A percentile compares a stretch with the other conserved stretches of the same genome.
phyloP scores from a whole-genome alignment of 1,140 invertebrate species.

The Penaeus vannamei region DNA sequence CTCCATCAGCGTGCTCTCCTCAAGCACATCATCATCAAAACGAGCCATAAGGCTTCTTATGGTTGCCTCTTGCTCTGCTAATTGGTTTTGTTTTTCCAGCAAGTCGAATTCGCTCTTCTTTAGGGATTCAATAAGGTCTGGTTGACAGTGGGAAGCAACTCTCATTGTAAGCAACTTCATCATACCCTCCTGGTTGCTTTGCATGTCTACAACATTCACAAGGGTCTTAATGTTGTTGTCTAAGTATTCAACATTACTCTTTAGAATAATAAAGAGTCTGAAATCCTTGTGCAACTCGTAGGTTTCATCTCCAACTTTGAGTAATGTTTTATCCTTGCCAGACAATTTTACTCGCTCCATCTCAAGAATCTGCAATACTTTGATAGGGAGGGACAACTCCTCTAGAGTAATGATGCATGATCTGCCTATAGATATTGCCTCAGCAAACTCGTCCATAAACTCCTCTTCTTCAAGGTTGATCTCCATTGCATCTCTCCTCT shows the following conservation, averaged over 20 bases:
- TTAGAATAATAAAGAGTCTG: conserved; percentile 43
- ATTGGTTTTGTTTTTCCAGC: conserved; percentile 44
- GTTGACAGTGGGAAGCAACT: conserved; percentile 41
- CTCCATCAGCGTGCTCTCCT: conserved; percentile 59
- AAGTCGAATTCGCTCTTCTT: conserved; percentile 57
- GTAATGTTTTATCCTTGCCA: conserved; percentile 8
- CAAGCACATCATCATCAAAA: conserved; percentile 57
- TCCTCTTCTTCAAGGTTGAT: conserved; percentile 43
- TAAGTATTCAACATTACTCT: conserved; percentile 19
- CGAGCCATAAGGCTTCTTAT: conserved; percentile 58
- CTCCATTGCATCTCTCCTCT: conserved; percentile 28
- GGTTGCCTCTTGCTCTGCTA: conserved; percentile 53
- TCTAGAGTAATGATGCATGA: conserved; percentile 39
- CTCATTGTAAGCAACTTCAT: conserved; percentile 29
- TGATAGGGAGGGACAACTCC: conserved; percentile 38
- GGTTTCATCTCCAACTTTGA: conserved; percentile 38
- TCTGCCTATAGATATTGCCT: conserved; percentile 26
- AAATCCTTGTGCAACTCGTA: conserved; percentile 46
- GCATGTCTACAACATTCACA: conserved; percentile 49
- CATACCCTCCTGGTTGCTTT: conserved; percentile 50
- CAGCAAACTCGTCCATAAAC: conserved; percentile 30
- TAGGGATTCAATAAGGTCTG: conserved; percentile 44
- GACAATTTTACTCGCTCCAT: conserved; percentile 36
- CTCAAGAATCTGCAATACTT: conserved; percentile 48
- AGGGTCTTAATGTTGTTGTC: conserved; percentile 48